A percentile compares a stretch with the other conserved stretches of the same genome.
Evolutionary conservation across 2,113 vertebrate genomes (phyloP).

Genomic region (Cacatua alba): DNA sequence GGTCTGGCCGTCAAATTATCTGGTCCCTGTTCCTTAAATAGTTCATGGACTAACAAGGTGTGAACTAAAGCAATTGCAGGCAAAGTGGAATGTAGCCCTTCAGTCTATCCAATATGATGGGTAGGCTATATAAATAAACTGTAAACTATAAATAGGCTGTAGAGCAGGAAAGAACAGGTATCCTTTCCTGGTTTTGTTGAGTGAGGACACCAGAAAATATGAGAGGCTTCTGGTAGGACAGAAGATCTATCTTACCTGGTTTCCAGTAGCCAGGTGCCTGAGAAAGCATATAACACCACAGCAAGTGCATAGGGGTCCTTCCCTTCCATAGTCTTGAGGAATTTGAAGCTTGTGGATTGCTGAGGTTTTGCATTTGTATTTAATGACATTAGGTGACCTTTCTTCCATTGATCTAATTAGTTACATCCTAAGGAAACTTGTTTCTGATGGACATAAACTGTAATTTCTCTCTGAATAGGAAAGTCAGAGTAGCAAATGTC

Average conservation of each 20-base stretch:
- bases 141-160: not conserved
- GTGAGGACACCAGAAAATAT: not conserved
- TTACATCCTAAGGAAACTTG: not conserved
- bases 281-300: not conserved
- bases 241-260: not conserved
- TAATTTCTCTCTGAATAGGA: not conserved
- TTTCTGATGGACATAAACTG: not conserved
- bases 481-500: not conserved
- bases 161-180: not conserved
- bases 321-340: not conserved
- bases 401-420: not conserved
- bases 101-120: not conserved
- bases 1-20: not conserved
- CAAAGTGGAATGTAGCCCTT: not conserved
- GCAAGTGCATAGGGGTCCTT: not conserved
- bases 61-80: not conserved
- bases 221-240: not conserved
- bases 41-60: not conserved
- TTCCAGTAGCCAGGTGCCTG: not conserved
- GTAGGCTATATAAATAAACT: not conserved
- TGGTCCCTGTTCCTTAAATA: not conserved
- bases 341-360: not conserved
- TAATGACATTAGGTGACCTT: not conserved
- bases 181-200: not conserved
- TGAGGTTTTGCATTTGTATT: not conserved